phyloP scores from a whole-genome alignment of 2,888 invertebrate genomes.

The Drosophila pseudotalamancana region DNA sequence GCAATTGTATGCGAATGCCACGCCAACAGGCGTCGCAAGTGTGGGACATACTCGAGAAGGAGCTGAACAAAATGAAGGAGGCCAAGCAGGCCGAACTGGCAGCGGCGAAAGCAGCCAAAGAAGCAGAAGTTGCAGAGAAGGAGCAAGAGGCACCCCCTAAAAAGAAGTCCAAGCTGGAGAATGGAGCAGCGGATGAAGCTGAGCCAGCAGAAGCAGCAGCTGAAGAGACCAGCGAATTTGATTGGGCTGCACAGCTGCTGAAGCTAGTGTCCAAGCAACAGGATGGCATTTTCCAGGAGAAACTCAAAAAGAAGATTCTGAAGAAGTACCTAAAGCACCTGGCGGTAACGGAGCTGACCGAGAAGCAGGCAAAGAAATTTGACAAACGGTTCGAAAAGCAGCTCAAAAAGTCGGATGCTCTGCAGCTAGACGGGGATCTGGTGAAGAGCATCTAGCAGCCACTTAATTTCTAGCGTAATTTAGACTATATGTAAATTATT shows the following conservation, averaged over 20 bases:
- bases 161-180: constrained; percentile 54
- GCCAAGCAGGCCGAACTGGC: constrained; percentile 62
- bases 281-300: constrained; percentile 89
- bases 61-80: constrained; percentile 84
- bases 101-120: constrained; percentile 42
- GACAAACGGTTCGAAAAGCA: constrained; percentile 90
- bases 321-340: constrained; percentile 86
- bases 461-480: constrained; percentile 30
- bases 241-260: constrained; percentile 65
- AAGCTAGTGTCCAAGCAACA: constrained; percentile 72
- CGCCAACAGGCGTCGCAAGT: constrained; percentile 89
- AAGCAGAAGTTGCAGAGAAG: neutral
- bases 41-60: constrained; percentile 86
- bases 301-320: constrained; percentile 90
- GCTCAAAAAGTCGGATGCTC: constrained; percentile 87
- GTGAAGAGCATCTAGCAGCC: constrained; percentile 80
- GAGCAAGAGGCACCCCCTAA: constrained; percentile 35
- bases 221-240: constrained; percentile 55
- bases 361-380: constrained; percentile 86
- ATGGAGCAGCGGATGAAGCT: constrained; percentile 4
- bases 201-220: neutral
- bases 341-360: constrained; percentile 83
- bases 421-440: constrained; percentile 87
- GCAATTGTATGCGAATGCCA: constrained; percentile 87
- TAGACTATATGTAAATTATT: constrained; percentile 12